Evolutionary conservation across 2,113 vertebrate species (phyloP).

Genomic region (Stegastes partitus): DNA sequence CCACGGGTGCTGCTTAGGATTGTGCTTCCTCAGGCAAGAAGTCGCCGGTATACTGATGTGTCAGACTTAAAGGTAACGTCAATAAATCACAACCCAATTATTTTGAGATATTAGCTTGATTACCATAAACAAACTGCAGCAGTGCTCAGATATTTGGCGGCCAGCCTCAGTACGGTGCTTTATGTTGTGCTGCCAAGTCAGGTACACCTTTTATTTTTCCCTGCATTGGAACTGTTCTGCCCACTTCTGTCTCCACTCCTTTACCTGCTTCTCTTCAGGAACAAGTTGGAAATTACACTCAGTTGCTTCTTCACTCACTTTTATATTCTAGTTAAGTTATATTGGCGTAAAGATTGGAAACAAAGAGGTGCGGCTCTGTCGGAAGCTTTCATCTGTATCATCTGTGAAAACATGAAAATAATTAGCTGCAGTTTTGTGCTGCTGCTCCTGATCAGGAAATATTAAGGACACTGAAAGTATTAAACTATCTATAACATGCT

Average conservation of each 20-base stretch:
- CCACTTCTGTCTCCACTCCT: neutral
- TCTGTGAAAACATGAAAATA: too few relatives aligned
- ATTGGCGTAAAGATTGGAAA: neutral
- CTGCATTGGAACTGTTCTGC: conserved; percentile 1
- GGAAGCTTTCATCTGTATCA: too few relatives aligned
- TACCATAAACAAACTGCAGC: conserved; percentile 14
- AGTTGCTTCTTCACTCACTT: neutral
- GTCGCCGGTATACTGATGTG: conserved; percentile 21
- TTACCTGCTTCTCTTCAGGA: neutral
- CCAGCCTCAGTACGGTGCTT: neutral
- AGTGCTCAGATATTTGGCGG: conserved; percentile 1
- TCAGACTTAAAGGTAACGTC: conserved; percentile 40
- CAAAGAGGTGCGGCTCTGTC: neutral
- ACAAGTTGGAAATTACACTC: neutral
- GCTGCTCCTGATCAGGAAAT: too few relatives aligned
- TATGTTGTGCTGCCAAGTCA: conserved; percentile 2
- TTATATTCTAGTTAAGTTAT: neutral
- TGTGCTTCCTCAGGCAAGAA: conserved; percentile 1
- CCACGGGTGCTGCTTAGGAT: neutral
- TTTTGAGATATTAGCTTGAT: conserved; percentile 47
- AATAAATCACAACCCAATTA: conserved; percentile 54
- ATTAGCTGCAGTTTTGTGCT: too few relatives aligned
- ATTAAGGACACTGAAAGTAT: too few relatives aligned
- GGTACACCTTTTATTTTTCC: neutral
- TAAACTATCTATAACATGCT: too few relatives aligned